Evolutionary conservation across 2,113 vertebrate genomes (phyloP).

Genomic region (Chaetodon auriga): DNA sequence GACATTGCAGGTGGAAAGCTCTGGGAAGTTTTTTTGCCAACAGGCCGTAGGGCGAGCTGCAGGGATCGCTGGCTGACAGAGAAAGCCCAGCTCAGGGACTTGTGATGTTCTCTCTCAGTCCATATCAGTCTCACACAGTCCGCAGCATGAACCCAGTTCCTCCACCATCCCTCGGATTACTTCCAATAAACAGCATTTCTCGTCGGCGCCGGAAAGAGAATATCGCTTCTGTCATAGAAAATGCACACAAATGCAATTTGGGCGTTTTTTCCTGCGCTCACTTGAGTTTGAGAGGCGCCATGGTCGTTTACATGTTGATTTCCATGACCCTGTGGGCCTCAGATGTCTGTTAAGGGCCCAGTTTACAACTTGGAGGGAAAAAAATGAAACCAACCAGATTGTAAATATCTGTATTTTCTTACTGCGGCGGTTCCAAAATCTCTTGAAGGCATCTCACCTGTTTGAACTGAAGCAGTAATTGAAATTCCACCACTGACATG

Average conservation of each 20-base stretch:
- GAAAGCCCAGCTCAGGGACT: conserved; percentile 61
- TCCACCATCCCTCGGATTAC: conserved; percentile 53
- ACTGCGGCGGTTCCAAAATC: neutral
- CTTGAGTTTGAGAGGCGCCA: conserved; percentile 7
- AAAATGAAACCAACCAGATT: neutral
- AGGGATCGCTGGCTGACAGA: conserved; percentile 66
- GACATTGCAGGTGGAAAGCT: conserved; percentile 76
- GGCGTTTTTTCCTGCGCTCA: conserved; percentile 8
- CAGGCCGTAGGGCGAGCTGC: conserved; percentile 59
- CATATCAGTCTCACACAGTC: conserved; percentile 70
- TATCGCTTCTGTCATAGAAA: conserved; percentile 32
- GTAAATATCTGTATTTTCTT: neutral
- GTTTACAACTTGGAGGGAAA: neutral
- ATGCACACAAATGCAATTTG: conserved; percentile 21
- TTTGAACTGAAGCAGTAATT: neutral
- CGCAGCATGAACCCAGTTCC: conserved; percentile 59
- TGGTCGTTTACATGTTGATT: conserved; percentile 10
- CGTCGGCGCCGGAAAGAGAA: conserved; percentile 34
- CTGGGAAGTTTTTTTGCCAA: conserved; percentile 68
- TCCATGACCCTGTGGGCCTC: neutral
- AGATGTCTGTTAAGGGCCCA: conserved; percentile 14
- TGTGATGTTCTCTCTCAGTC: conserved; percentile 73
- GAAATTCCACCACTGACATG: neutral
- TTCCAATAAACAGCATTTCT: conserved; percentile 61
- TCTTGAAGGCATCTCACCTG: neutral